phyloP scores from a whole-genome alignment of 2,888 invertebrate genomes.

The Tortrix viridana region DNA sequence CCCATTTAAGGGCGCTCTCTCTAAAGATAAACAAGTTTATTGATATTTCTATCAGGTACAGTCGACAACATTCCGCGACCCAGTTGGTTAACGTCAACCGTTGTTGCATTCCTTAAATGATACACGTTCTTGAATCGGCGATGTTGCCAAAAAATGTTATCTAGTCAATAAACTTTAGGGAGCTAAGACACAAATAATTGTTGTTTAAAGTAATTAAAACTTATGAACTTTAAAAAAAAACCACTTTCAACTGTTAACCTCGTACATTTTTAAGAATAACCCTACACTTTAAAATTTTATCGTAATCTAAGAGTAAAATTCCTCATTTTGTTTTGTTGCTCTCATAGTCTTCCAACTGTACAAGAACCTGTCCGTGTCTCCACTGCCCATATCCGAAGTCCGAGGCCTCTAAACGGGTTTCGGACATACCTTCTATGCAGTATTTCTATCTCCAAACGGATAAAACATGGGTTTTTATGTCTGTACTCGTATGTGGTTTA shows the following conservation, averaged over 20 bases:
- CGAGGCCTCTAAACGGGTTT: constrained; percentile 49
- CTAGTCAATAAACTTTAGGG: no score
- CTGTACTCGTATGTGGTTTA: constrained; percentile 10
- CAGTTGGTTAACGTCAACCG: no score
- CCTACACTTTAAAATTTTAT: no score
- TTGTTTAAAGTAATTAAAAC: no score
- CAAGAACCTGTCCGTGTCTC: constrained; percentile 56
- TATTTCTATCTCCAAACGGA: constrained; percentile 32
- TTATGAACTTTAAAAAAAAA: no score
- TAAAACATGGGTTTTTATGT: constrained; percentile 28
- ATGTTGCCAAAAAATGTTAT: no score
- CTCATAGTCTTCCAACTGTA: constrained; percentile 13
- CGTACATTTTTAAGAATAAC: no score
- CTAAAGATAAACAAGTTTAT: constrained; percentile 66
- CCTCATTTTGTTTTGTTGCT: neutral
- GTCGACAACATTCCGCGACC: constrained; percentile 2
- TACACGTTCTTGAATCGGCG: no score
- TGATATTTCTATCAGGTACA: constrained; percentile 61
- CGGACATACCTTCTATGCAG: constrained; percentile 33
- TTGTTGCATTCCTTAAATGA: no score
- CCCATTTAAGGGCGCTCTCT: constrained; percentile 62
- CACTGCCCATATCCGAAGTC: constrained; percentile 18
- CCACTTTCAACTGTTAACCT: no score
- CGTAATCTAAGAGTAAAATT: neutral
- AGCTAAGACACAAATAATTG: no score